These are phyloP conservation scores for Lerista edwardsae DNA, from an alignment of 2,797 vertebrate species.

Conservation along the genomic window DNA sequence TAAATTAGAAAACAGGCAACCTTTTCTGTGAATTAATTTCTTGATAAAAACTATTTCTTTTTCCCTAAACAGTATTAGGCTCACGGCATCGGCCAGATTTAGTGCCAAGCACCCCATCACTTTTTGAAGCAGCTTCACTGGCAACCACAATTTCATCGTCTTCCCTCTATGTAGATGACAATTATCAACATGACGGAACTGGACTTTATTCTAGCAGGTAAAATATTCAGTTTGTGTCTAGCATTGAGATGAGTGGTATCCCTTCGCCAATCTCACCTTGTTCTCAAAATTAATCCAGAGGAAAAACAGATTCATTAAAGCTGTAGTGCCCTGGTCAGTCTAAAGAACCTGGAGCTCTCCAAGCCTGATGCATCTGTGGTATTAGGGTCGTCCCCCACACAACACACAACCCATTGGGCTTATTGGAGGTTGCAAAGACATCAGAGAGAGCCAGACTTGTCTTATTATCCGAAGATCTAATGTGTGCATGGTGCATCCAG, in stretches of 20 bases:
- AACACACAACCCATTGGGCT: background rate
- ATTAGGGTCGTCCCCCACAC: background rate
- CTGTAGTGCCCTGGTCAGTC: too few relatives aligned
- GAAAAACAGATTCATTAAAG: background rate
- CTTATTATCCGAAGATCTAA: too few relatives aligned
- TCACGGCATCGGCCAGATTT: slow-evolving; percentile 76
- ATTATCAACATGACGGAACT: slow-evolving; percentile 69
- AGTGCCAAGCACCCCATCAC: slow-evolving; percentile 78
- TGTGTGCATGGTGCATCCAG: background rate
- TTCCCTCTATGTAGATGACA: slow-evolving; percentile 76
- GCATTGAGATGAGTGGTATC: background rate
- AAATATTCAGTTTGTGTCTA: background rate
- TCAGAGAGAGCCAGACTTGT: background rate
- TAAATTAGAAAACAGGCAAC: background rate
- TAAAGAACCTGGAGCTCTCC: background rate
- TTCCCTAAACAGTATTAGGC: slow-evolving; percentile 67
- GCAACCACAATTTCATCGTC: slow-evolving; percentile 83
- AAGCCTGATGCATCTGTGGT: background rate
- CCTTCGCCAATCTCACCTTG: background rate
- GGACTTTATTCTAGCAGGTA: slow-evolving; percentile 80
- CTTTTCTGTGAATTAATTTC: background rate
- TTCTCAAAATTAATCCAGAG: background rate
- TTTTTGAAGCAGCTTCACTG: slow-evolving; percentile 82
- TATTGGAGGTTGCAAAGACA: background rate
- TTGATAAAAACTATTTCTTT: slow-evolving; percentile 1